Evolutionary conservation across 2,113 vertebrate species (phyloP).

Genomic region (Peromyscus maniculatus): DNA sequence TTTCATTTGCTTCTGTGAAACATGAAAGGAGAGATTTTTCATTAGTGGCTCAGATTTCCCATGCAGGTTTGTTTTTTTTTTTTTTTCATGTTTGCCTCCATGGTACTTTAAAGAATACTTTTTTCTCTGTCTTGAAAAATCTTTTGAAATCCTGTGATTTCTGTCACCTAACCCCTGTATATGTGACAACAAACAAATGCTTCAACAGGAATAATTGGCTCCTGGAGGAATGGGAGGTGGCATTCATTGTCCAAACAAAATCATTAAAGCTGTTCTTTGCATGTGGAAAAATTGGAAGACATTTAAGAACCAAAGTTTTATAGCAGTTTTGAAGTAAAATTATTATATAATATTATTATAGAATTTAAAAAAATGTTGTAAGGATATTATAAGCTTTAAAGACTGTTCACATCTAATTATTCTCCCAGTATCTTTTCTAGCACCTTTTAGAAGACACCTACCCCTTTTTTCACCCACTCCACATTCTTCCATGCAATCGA

Average conservation of each 20-base stretch:
- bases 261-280: neutral
- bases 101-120: neutral
- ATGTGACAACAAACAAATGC: slow-evolving; percentile 63
- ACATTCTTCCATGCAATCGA: neutral
- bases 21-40: neutral
- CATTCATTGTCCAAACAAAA: neutral
- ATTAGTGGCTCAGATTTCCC: neutral
- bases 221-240: slow-evolving; percentile 11
- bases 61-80: neutral
- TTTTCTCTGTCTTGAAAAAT: neutral
- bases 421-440: neutral
- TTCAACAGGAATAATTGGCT: slow-evolving; percentile 62
- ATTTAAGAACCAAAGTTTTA: neutral
- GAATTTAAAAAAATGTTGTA: neutral
- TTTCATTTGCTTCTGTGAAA: slow-evolving; percentile 48
- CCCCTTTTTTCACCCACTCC: neutral
- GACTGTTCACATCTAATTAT: too few species aligned
- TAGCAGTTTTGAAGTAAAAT: neutral
- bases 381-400: neutral
- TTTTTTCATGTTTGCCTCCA: slow-evolving; percentile 37
- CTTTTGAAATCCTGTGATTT: slow-evolving; percentile 64
- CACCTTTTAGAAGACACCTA: neutral
- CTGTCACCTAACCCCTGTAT: slow-evolving; percentile 33
- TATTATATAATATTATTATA: neutral
- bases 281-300: neutral